These are phyloP conservation scores for Condylura cristata DNA, from an alignment of 2,113 vertebrate species.

Conservation along the genomic window DNA sequence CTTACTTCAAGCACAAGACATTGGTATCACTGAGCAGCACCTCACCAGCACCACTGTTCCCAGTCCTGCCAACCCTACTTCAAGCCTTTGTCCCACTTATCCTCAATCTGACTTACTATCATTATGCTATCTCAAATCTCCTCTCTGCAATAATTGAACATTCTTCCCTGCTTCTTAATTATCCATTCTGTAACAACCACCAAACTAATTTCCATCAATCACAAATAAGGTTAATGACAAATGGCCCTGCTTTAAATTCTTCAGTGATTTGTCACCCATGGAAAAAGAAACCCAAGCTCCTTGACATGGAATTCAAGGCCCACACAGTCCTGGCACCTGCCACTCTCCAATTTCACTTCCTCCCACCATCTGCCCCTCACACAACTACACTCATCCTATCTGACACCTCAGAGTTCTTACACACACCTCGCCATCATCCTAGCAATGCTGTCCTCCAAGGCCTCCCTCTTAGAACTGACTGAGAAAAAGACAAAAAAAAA, in stretches of 20 bases:
- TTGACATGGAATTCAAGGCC: neutral
- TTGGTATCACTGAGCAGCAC: neutral
- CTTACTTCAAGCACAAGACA: conserved; percentile 40
- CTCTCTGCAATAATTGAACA: neutral
- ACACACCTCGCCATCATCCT: neutral
- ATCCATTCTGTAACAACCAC: neutral
- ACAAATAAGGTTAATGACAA: neutral
- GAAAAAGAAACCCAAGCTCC: conserved; percentile 31
- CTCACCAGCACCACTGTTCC: neutral
- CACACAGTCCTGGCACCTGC: neutral
- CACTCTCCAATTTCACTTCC: neutral
- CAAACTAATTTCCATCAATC: neutral
- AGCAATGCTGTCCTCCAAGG: neutral
- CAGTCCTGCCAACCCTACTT: neutral
- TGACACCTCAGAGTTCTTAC: neutral
- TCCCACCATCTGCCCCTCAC: neutral
- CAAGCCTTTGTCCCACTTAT: neutral
- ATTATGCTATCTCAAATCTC: neutral
- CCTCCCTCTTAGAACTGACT: neutral
- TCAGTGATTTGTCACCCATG: neutral
- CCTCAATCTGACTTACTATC: neutral
- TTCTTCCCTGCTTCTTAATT: neutral
- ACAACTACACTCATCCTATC: neutral
- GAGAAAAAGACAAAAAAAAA: neutral
- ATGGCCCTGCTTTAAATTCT: neutral